A percentile compares a stretch with the other conserved stretches of the same genome.
Evolutionary conservation across 2,888 invertebrate species (phyloP).

Genomic region (Tetranychus truncatus): DNA sequence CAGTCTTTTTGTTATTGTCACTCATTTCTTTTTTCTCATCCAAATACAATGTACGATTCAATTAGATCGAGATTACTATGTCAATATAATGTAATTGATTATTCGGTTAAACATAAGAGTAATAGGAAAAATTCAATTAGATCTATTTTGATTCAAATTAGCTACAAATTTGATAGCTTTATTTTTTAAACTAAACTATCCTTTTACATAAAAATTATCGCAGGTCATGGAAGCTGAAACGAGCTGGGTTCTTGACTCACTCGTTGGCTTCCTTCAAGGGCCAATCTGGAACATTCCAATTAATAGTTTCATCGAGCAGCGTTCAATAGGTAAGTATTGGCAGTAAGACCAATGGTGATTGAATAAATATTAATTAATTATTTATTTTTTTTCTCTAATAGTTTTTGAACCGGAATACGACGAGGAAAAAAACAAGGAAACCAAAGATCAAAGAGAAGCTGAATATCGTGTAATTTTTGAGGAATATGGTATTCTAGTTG

Average conservation of each 20-base stretch:
- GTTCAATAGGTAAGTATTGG: conserved; percentile 55
- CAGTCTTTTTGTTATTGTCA: no score
- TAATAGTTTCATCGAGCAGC: conserved; percentile 75
- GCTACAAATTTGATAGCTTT: background rate
- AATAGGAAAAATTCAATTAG: no score
- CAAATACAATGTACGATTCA: no score
- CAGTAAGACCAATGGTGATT: conserved; percentile 19
- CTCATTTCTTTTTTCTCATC: no score
- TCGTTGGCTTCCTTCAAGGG: conserved; percentile 73
- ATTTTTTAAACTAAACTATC: background rate
- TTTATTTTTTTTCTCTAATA: background rate
- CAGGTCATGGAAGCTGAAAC: conserved; percentile 9
- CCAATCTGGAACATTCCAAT: conserved; percentile 81
- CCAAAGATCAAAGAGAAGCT: conserved; percentile 33
- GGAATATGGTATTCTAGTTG: conserved; percentile 72
- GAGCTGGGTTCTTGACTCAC: conserved; percentile 72
- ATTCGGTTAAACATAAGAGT: no score
- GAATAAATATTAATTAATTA: background rate
- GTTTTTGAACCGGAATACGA: conserved; percentile 42
- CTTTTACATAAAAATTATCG: background rate
- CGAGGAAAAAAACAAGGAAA: conserved; percentile 40
- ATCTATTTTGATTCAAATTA: no score
- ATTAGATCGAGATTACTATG: no score
- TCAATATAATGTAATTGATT: no score
- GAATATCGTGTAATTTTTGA: conserved; percentile 60